Evolutionary conservation across 2,113 vertebrate genomes (phyloP).

Genomic region (Lepus timidus): DNA sequence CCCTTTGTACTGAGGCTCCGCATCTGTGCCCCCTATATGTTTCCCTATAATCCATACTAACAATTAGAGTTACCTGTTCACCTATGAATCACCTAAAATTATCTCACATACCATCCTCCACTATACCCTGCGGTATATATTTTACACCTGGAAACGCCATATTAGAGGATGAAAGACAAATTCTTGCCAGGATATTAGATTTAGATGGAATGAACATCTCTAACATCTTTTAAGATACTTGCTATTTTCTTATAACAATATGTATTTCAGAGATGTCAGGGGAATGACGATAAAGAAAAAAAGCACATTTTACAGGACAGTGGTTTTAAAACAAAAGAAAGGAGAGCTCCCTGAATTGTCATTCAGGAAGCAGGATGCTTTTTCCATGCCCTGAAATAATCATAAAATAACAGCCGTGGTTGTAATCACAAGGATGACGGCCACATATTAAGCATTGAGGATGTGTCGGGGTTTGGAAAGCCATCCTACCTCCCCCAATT

Average conservation of each 20-base stretch:
- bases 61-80: background rate
- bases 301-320: conserved; percentile 55
- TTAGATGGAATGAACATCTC: conserved; percentile 52
- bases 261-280: conserved; percentile 27
- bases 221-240: conserved; percentile 29
- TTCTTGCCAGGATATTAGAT: conserved; percentile 23
- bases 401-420: background rate
- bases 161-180: conserved; percentile 29
- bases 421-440: background rate
- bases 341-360: conserved; percentile 31
- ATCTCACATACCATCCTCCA: background rate
- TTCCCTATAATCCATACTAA: conserved; percentile 10
- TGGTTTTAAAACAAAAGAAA: conserved; percentile 59
- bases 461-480: background rate
- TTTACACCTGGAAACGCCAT: conserved; percentile 16
- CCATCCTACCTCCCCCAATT: background rate
- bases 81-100: conserved; percentile 7
- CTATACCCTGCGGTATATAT: background rate
- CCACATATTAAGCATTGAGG: background rate
- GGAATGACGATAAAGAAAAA: conserved; percentile 20
- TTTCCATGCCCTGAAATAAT: conserved; percentile 51
- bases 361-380: background rate
- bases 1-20: background rate
- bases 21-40: background rate
- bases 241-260: conserved; percentile 52